Conservation (phyloP, 2,113 vertebrate genomes). For the Urocolius indicus region DNA sequence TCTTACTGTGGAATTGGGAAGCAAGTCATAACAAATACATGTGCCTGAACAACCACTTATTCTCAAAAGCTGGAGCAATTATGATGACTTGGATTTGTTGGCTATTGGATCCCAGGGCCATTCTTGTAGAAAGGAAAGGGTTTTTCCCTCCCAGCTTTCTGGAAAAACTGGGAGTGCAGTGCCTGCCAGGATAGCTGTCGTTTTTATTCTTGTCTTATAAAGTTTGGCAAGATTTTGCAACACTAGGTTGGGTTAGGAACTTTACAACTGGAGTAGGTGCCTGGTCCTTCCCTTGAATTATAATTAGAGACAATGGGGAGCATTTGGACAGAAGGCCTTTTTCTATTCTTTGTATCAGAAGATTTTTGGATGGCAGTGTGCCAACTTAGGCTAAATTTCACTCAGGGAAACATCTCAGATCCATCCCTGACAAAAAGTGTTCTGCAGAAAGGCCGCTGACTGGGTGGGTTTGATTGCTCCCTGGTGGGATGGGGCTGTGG, state of each 20-base stretch:
- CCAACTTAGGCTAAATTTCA: neutral
- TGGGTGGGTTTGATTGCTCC: neutral
- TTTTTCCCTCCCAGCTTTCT: neutral
- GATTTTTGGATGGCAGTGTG: neutral
- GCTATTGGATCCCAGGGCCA: neutral
- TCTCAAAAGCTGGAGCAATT: neutral
- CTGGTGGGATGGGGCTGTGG: neutral
- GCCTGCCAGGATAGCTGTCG: neutral
- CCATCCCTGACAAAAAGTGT: neutral
- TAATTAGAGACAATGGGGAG: neutral
- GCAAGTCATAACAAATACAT: neutral
- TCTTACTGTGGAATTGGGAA: neutral
- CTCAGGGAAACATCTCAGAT: neutral
- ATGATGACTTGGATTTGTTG: neutral
- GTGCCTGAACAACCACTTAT: neutral
- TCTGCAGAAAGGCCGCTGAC: neutral
- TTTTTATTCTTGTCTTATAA: neutral
- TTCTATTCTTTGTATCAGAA: neutral
- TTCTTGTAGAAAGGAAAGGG: neutral
- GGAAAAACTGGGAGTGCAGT: neutral
- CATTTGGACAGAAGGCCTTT: neutral
- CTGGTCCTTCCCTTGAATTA: neutral
- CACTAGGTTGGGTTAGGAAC: neutral
- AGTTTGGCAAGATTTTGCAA: neutral
- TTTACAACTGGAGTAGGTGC: neutral